phyloP scores from a whole-genome alignment of 2,888 invertebrate species.

The Panzeria rudis region DNA sequence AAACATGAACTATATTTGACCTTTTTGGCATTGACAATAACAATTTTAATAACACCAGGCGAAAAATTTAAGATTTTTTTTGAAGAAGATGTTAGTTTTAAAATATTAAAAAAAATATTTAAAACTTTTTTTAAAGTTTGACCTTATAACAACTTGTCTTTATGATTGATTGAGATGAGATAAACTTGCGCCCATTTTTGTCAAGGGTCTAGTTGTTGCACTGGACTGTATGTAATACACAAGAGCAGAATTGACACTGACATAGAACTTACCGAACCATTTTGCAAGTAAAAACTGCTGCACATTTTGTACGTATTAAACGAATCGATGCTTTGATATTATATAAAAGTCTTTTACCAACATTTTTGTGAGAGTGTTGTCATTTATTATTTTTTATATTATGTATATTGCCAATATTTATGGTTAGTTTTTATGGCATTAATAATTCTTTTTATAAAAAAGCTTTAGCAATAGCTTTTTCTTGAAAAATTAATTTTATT shows the following conservation, averaged over 20 bases:
- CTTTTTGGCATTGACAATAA: conserved; percentile 10
- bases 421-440: neutral
- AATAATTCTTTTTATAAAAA: neutral
- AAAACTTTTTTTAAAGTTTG: too few relatives aligned
- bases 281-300: too few relatives aligned
- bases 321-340: too few relatives aligned
- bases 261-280: too few relatives aligned
- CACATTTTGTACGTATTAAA: too few relatives aligned
- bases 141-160: too few relatives aligned
- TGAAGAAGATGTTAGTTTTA: neutral
- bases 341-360: neutral
- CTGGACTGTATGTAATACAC: too few relatives aligned
- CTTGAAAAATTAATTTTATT: neutral
- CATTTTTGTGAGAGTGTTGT: neutral
- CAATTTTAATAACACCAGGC: neutral
- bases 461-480: neutral
- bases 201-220: too few relatives aligned
- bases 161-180: too few relatives aligned
- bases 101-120: too few relatives aligned
- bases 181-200: too few relatives aligned
- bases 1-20: conserved; percentile 36
- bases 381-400: neutral
- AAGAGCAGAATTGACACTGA: too few relatives aligned
- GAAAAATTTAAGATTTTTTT: neutral
- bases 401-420: neutral